Percentiles rank a stretch among this genome's conserved stretches.
phyloP scores from a whole-genome alignment of 2,797 vertebrate species.

The Lagodon rhomboides region DNA sequence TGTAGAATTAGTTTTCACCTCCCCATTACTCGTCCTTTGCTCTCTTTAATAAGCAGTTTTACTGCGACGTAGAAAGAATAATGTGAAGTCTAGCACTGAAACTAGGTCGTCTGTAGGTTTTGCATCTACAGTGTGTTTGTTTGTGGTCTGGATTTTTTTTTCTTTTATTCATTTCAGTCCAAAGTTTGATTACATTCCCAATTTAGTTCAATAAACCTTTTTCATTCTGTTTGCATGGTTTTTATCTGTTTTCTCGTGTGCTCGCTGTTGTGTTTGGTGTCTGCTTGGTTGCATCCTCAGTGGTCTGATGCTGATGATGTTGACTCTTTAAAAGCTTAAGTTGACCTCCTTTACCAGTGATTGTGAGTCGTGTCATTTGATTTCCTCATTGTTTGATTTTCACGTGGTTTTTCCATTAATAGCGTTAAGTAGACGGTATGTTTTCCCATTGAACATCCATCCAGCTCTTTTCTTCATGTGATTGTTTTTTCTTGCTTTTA shows the following conservation, averaged over 20 bases:
- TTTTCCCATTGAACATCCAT: constrained; percentile 8
- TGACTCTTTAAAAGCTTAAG: constrained; percentile 10
- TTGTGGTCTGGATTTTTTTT: constrained; percentile 33
- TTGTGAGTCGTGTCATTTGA: constrained; percentile 38
- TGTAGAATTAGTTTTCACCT: constrained; percentile 35
- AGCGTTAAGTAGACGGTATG: constrained; percentile 20
- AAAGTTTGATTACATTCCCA: constrained; percentile 67
- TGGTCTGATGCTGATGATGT: constrained; percentile 10
- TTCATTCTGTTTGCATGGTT: constrained; percentile 69
- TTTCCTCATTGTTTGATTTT: constrained; percentile 57
- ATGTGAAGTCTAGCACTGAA: constrained; percentile 31
- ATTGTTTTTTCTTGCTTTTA: constrained; percentile 6
- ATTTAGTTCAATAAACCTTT: constrained; percentile 77
- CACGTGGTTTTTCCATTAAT: constrained; percentile 25
- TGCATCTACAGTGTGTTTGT: constrained; percentile 32
- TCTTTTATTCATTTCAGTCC: constrained; percentile 48
- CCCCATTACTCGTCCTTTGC: constrained; percentile 24
- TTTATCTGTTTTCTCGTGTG: constrained; percentile 20
- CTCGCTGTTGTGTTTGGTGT: constrained; percentile 18
- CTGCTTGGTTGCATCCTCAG: constrained; percentile 7
- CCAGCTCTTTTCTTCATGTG: neutral
- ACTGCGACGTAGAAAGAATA: constrained; percentile 16
- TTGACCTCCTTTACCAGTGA: constrained; percentile 38
- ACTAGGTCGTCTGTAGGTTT: constrained; percentile 38
- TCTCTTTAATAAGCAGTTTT: constrained; percentile 29